Percentiles rank a stretch among this genome's conserved stretches.
Conservation (phyloP, 2,888 invertebrate genomes). For the Yponomeuta plumbellus region DNA sequence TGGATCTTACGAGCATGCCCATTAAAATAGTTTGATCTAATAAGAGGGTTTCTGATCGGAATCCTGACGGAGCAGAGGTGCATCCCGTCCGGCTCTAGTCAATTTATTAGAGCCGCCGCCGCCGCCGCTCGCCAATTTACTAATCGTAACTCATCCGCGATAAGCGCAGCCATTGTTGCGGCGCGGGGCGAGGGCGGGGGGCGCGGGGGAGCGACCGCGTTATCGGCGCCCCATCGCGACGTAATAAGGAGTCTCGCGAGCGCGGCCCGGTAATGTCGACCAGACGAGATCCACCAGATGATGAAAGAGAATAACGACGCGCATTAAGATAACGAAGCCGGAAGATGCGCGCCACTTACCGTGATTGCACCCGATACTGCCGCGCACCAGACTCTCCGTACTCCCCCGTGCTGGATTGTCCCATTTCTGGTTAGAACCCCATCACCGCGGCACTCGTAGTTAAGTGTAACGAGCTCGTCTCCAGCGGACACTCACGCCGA, state of each 20-base stretch:
- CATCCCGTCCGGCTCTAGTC: constrained; percentile 21
- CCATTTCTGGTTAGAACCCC: not conserved
- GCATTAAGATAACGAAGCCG: constrained; percentile 15
- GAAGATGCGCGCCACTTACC: constrained; percentile 13
- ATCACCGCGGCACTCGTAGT: not conserved
- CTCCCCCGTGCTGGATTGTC: not conserved
- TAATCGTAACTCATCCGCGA: constrained; percentile 68
- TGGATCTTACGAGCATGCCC: not conserved
- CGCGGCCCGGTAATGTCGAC: constrained; percentile 12
- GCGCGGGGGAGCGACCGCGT: constrained; percentile 22
- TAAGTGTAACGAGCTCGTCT: not conserved
- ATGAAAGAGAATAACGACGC: constrained; percentile 16
- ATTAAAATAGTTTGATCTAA: not conserved
- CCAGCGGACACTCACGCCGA: not conserved
- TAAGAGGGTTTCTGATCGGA: not conserved
- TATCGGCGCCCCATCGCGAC: constrained; percentile 35
- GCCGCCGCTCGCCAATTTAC: constrained; percentile 61
- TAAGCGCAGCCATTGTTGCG: constrained; percentile 39
- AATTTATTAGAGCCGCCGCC: constrained; percentile 56
- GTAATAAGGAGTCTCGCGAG: constrained; percentile 35
- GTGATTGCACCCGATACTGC: constrained; percentile 13
- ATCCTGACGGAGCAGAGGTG: not conserved
- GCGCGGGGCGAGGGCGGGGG: constrained; percentile 14
- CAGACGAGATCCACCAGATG: constrained; percentile 14
- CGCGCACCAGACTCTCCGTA: not conserved